phyloP scores from a whole-genome alignment of 2,113 vertebrate species.

The Myotis davidii region DNA sequence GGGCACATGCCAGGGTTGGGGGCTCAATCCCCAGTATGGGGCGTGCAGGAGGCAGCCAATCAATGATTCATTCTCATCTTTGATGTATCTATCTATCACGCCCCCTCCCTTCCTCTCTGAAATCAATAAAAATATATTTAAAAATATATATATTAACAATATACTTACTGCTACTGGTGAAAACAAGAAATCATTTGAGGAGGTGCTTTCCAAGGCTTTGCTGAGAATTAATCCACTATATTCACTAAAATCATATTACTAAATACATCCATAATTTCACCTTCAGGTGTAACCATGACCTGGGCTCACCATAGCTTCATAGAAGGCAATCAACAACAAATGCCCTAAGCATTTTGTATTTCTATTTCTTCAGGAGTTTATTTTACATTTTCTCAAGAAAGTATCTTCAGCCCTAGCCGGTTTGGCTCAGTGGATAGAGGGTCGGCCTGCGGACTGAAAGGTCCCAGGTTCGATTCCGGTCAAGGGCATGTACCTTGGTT shows the following conservation, averaged over 20 bases:
- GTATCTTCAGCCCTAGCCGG: not conserved
- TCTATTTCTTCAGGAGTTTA: not conserved
- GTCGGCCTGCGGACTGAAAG: no score
- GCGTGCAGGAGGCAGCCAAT: not conserved
- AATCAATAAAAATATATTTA: no score
- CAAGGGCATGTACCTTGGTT: no score
- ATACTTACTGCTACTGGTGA: not conserved
- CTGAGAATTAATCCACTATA: not conserved
- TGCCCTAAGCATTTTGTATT: not conserved
- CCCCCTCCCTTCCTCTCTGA: not conserved
- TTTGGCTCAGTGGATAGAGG: no score
- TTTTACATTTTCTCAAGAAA: not conserved
- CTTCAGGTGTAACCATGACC: not conserved
- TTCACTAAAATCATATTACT: not conserved
- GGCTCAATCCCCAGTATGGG: no score
- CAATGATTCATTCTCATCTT: not conserved
- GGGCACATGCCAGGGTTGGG: not conserved
- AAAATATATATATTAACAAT: not conserved
- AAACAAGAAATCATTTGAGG: not conserved
- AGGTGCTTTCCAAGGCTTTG: conserved; percentile 11
- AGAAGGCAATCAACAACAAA: not conserved
- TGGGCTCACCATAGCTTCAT: not conserved
- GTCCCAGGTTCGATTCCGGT: no score
- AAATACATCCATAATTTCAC: not conserved
- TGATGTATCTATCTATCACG: not conserved